Conservation (phyloP, 2,888 invertebrate genomes). For the Geophilus truncorum region DNA sequence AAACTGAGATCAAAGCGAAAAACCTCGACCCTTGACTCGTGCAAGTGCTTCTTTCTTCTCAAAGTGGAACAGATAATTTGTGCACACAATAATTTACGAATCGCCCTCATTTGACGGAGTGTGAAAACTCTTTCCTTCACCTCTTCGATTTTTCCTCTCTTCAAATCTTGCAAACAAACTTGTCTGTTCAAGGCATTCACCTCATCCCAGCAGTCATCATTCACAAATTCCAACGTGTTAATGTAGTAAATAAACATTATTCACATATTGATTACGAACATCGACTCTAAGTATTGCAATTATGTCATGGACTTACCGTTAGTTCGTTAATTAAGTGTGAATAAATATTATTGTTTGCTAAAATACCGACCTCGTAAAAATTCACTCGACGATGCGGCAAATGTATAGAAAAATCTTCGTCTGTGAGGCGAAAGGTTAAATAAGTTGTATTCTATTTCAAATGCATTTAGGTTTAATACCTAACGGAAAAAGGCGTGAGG, state of each 20-base stretch:
- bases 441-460: not conserved
- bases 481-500: not conserved
- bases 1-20: not conserved
- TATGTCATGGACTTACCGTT: not conserved
- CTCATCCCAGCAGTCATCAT: not conserved
- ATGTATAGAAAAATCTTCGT: not conserved
- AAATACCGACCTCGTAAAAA: not conserved
- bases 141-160: not conserved
- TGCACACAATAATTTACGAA: constrained; percentile 13
- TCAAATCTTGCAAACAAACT: not conserved
- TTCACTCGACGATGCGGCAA: not conserved
- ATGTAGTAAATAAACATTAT: not conserved
- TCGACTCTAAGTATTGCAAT: not conserved
- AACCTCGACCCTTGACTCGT: constrained; percentile 17
- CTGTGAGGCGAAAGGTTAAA: not conserved
- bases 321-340: not conserved
- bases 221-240: not conserved
- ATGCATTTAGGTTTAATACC: constrained; percentile 23
- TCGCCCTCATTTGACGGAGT: constrained; percentile 17
- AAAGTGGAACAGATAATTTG: constrained; percentile 20
- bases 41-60: not conserved
- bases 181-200: constrained; percentile 7
- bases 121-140: constrained; percentile 1
- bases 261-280: not conserved
- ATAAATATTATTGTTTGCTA: not conserved